These are phyloP conservation scores for Drosophila sproati DNA, from an alignment of 1,140 invertebrate genomes.

Conservation along the genomic window DNA sequence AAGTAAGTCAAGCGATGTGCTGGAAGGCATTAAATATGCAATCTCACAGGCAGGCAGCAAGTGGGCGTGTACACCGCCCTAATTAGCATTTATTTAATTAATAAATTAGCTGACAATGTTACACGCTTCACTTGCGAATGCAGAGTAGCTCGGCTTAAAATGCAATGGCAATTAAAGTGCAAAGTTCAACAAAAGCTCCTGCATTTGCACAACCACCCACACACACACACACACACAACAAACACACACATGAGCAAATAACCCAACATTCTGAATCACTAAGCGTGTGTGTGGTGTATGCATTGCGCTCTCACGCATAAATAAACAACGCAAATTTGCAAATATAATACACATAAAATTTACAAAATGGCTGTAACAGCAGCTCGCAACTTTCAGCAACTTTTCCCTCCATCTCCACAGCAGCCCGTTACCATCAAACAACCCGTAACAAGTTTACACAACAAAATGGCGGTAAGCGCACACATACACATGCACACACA, in stretches of 20 bases:
- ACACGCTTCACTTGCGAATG: constrained; percentile 30
- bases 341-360: constrained; percentile 81
- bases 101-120: constrained; percentile 49
- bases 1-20: constrained; percentile 59
- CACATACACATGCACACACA: constrained; percentile 18
- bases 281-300: constrained; percentile 29
- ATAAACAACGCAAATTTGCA: constrained; percentile 80
- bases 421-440: neutral
- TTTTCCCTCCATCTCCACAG: neutral
- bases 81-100: constrained; percentile 79
- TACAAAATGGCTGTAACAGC: constrained; percentile 73
- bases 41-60: constrained; percentile 13
- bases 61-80: constrained; percentile 29
- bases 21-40: constrained; percentile 58
- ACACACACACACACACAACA: constrained; percentile 37
- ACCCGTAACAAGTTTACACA: constrained; percentile 67
- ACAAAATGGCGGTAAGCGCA: constrained; percentile 71
- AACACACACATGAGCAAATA: constrained; percentile 51
- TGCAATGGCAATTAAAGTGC: constrained; percentile 74
- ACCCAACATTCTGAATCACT: neutral
- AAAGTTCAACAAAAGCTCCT: constrained; percentile 70
- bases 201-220: constrained; percentile 61
- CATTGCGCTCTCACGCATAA: constrained; percentile 70
- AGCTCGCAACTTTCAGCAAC: constrained; percentile 42
- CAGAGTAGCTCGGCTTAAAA: constrained; percentile 51